Percentiles rank a stretch among this genome's conserved stretches.
These are phyloP conservation scores for Syngnathus typhle DNA, from an alignment of 2,113 vertebrate species.

Conservation along the genomic window DNA sequence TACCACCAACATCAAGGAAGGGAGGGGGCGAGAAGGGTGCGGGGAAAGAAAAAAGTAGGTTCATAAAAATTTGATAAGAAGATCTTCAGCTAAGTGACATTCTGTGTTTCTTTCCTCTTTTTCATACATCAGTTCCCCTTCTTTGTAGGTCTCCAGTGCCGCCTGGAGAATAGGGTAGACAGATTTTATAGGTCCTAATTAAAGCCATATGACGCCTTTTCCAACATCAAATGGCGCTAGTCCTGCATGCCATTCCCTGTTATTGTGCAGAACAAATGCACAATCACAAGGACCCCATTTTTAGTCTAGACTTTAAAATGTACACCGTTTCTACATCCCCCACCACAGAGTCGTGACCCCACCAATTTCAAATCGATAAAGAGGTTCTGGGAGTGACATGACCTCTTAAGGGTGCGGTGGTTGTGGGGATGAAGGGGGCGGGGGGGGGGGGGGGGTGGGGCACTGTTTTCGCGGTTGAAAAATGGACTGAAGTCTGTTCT, in stretches of 20 bases:
- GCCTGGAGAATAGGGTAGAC: slow-evolving; percentile 71
- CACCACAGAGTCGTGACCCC: slow-evolving; percentile 9
- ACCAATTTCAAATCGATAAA: slow-evolving; percentile 48
- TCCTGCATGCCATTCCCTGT: slow-evolving; percentile 24
- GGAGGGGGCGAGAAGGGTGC: slow-evolving; percentile 36
- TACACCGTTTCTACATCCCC: slow-evolving; percentile 24
- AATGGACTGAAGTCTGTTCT: slow-evolving; percentile 20
- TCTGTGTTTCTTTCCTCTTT: slow-evolving; percentile 65
- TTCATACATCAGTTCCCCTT: slow-evolving; percentile 34
- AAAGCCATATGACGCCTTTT: slow-evolving; percentile 88
- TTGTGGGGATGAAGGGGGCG: background rate
- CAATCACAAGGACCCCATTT: slow-evolving; percentile 16
- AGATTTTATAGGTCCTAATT: slow-evolving; percentile 89
- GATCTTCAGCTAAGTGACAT: slow-evolving; percentile 72
- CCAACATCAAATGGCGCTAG: slow-evolving; percentile 71
- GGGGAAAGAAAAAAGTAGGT: slow-evolving; percentile 51
- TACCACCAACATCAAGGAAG: slow-evolving; percentile 62
- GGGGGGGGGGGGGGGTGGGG: no score
- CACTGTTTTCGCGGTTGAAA: slow-evolving; percentile 8
- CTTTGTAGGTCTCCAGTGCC: slow-evolving; percentile 56
- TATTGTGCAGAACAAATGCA: background rate
- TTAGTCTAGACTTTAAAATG: slow-evolving; percentile 13
- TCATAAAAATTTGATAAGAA: slow-evolving; percentile 73
- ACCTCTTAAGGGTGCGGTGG: slow-evolving; percentile 24
- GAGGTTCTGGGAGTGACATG: slow-evolving; percentile 48